Evolutionary conservation across 2,113 vertebrate genomes (phyloP).

Genomic region (Odontophorus gujanensis): DNA sequence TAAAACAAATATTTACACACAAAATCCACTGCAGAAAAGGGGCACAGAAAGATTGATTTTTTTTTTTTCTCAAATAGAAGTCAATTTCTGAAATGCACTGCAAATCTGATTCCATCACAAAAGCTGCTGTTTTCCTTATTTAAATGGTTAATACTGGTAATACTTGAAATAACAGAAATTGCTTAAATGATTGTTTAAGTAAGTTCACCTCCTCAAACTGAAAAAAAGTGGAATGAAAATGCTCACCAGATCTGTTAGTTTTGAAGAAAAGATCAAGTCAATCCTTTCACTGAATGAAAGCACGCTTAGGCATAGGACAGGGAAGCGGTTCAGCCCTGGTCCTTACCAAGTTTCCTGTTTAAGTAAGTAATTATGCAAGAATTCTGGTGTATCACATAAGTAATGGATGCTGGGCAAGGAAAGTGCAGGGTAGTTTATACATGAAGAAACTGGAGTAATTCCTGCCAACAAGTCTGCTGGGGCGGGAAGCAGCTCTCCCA

Average conservation of each 20-base stretch:
- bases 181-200: background rate
- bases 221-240: background rate
- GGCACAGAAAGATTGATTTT: background rate
- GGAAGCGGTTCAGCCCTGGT: background rate
- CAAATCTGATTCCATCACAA: background rate
- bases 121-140: background rate
- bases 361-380: background rate
- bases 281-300: background rate
- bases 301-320: rapidly evolving
- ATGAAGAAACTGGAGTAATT: background rate
- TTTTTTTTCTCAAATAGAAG: background rate
- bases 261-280: background rate
- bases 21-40: background rate
- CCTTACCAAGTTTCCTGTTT: background rate
- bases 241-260: background rate
- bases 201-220: background rate
- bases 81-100: background rate
- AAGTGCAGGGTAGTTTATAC: rapidly evolving
- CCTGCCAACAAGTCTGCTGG: background rate
- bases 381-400: background rate
- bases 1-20: background rate
- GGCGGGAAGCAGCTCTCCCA: background rate
- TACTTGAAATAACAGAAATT: background rate
- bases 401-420: rapidly evolving
- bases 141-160: background rate